Conservation (phyloP, 2,797 vertebrate species). For the Todus mexicanus region DNA sequence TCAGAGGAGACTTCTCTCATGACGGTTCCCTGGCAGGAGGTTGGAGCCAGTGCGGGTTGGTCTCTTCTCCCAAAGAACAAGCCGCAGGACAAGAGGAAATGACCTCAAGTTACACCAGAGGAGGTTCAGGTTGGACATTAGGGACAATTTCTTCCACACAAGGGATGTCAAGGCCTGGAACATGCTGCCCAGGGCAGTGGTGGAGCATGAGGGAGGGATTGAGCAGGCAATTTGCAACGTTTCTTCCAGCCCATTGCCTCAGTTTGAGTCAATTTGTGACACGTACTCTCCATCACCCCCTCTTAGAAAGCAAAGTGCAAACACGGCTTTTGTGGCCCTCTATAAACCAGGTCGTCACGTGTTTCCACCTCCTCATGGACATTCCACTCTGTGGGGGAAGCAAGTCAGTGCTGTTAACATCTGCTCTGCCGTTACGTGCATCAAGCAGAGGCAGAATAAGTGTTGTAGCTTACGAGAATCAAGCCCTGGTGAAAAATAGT, state of each 20-base stretch:
- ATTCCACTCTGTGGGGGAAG: fast-evolving
- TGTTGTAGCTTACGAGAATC: neutral
- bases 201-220: neutral
- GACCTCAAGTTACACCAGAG: neutral
- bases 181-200: neutral
- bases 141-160: neutral
- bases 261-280: neutral
- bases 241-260: fast-evolving
- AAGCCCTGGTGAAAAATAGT: neutral
- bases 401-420: neutral
- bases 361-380: neutral
- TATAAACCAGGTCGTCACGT: neutral
- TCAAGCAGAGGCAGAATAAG: neutral
- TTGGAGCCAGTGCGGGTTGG: neutral
- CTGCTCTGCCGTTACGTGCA: neutral
- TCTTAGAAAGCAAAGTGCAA: neutral
- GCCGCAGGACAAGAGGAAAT: neutral
- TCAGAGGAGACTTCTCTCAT: neutral
- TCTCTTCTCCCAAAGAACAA: neutral
- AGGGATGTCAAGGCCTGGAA: neutral
- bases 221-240: neutral
- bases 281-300: fast-evolving
- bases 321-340: fast-evolving
- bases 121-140: neutral
- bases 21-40: too few relatives aligned